Conservation (phyloP, 2,888 invertebrate species). For the Volucella bombylans region DNA sequence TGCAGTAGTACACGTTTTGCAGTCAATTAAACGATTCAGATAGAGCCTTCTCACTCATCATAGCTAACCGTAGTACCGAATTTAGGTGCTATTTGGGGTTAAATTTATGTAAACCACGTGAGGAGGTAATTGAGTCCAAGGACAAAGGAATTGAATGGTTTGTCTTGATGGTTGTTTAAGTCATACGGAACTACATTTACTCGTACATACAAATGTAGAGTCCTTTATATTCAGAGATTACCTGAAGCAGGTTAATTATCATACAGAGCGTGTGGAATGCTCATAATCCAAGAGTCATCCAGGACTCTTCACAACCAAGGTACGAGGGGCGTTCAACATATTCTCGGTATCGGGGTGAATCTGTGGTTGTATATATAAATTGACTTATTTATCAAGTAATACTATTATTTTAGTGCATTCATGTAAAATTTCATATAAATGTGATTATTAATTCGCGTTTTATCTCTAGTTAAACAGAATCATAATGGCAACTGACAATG, state of each 20-base stretch:
- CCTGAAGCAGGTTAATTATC: constrained; percentile 1
- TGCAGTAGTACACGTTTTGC: constrained; percentile 37
- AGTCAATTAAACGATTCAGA: constrained; percentile 59
- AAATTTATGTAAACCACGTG: constrained; percentile 17
- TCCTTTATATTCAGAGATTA: neutral
- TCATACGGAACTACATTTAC: neutral
- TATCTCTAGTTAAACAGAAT: too few species aligned
- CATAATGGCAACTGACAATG: too few species aligned
- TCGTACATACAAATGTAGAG: neutral
- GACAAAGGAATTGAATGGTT: constrained; percentile 8
- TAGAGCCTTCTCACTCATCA: constrained; percentile 10
- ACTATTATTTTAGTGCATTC: too few species aligned
- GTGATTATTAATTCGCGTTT: too few species aligned
- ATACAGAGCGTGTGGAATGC: neutral
- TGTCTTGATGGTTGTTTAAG: constrained; percentile 12
- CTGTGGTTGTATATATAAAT: too few species aligned
- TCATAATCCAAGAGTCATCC: neutral
- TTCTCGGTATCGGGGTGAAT: too few species aligned
- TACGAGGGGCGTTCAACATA: too few species aligned
- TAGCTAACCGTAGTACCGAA: constrained; percentile 17
- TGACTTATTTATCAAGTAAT: too few species aligned
- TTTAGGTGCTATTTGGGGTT: constrained; percentile 24
- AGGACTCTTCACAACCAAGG: too few species aligned
- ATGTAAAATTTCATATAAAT: too few species aligned
- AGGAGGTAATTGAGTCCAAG: constrained; percentile 47